Base-by-base conservation (phyloP, 1,140 invertebrate genomes). In the Berghia stephanieae region DNA sequence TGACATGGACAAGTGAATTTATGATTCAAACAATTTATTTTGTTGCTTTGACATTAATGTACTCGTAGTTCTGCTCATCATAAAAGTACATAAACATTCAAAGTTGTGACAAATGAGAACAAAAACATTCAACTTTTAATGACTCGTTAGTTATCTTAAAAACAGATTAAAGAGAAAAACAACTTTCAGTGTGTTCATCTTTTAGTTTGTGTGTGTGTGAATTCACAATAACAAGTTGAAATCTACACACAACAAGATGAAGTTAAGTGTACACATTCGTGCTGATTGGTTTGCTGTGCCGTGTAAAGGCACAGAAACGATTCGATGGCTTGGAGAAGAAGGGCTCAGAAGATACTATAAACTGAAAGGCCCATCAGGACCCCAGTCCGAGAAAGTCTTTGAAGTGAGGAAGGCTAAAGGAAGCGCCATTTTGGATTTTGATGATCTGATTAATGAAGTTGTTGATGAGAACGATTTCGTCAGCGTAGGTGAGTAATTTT, bases 381-480 rank as follows among this genome's bases (percentile, higher is more conserved):
- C 78, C 13, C 86, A 86, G 34, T 83, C 84, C 34, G 90, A 90
- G 75, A 86, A 84, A 5, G 90, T 93, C 13, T 90, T 90, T 68
- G 92, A 93, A 83, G 88, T 93, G 4, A 85, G 92, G 18, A 93
- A 92, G 83, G 92, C 92, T 0, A 88, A 91, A 80, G 92, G 93
- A 6, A 92, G 92, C 1, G 92, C 92, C 13, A 91, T 93, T 57
- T 82, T 93, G 60, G 92, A 93, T 83, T 90, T 90, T 3, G 90
- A 91, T 78, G 93, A 93, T 83, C 16, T 86, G 13, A 89, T 93
- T 42, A 86, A 82, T 68, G 90, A 92, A 71, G 91, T 93, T 31
- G 86, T 93, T 8, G 91, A 93, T 79, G 92, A 93, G 84, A 92
- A 93, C 85, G 93, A 93, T 78, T 93, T 92, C 83, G 91, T 93